Percentiles rank a stretch among this genome's conserved stretches.
These are phyloP conservation scores for Heteromormyrus szaboi DNA, from an alignment of 2,797 vertebrate genomes.

Conservation along the genomic window DNA sequence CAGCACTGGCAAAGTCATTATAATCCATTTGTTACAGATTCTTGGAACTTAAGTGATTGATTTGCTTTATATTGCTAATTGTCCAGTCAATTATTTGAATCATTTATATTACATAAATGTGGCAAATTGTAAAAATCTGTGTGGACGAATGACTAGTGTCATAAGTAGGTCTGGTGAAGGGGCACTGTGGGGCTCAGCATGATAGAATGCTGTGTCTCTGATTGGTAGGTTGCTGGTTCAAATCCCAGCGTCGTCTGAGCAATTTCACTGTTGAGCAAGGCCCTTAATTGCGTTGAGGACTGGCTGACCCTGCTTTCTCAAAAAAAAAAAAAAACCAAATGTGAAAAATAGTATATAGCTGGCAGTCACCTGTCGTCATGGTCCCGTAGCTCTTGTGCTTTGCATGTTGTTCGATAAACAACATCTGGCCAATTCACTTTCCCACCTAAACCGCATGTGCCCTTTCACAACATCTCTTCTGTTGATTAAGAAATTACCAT, in stretches of 20 bases:
- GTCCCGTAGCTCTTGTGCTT: not conserved
- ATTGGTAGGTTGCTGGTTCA: not conserved
- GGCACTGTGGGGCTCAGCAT: not conserved
- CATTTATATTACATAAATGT: not conserved
- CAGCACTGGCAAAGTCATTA: not conserved
- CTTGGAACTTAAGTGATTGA: not conserved
- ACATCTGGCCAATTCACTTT: not conserved
- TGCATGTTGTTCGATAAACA: not conserved
- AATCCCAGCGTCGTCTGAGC: not conserved
- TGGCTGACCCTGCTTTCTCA: not conserved
- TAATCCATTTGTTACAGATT: not conserved
- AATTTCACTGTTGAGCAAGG: not conserved
- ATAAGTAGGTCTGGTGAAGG: not conserved
- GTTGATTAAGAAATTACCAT: not conserved
- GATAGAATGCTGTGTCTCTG: not conserved
- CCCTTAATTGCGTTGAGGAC: not conserved
- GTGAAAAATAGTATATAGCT: not conserved
- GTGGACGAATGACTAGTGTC: not conserved
- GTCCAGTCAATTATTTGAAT: not conserved
- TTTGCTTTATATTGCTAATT: not conserved
- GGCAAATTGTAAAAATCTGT: not conserved
- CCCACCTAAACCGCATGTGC: not conserved
- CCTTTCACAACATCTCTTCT: not conserved
- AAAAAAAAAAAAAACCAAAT: not conserved
- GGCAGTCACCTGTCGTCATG: not conserved